These are phyloP conservation scores for Amiota communis DNA, from an alignment of 2,888 invertebrate species.

Conservation along the genomic window DNA sequence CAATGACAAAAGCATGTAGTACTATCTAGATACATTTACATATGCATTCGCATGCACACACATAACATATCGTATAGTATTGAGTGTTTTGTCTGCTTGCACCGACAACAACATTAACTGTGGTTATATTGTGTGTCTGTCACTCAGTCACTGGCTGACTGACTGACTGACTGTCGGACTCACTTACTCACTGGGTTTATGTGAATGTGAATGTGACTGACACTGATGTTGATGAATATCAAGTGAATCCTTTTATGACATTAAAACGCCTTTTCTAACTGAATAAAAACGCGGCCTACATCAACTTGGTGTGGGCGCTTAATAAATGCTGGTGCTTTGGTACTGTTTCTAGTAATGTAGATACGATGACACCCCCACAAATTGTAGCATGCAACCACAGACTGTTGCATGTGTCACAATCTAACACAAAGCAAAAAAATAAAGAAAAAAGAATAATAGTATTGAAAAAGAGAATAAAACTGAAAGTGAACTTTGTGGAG, in stretches of 20 bases:
- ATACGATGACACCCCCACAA: too few relatives aligned
- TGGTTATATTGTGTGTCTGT: neutral
- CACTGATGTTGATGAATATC: constrained; percentile 73
- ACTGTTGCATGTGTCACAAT: neutral
- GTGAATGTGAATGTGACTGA: constrained; percentile 60
- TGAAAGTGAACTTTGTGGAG: constrained; percentile 5
- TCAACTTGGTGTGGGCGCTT: constrained; percentile 15
- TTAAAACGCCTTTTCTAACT: constrained; percentile 45
- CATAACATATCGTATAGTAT: constrained; percentile 51
- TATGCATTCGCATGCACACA: constrained; percentile 6
- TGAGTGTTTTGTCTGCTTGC: constrained; percentile 27
- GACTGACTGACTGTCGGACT: constrained; percentile 37
- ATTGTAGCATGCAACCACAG: too few relatives aligned
- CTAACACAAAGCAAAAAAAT: neutral
- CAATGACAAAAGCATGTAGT: neutral
- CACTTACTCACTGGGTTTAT: constrained; percentile 44
- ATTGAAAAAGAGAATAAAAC: constrained; percentile 13
- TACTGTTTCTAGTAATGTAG: neutral
- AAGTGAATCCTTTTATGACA: constrained; percentile 73
- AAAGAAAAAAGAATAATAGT: constrained; percentile 4
- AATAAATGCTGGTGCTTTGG: neutral
- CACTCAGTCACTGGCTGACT: constrained; percentile 48
- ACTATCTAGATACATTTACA: constrained; percentile 24
- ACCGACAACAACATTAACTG: neutral
- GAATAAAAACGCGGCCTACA: neutral